Evolutionary conservation across 2,888 invertebrate genomes (phyloP).

Genomic region (Gari tellinella): DNA sequence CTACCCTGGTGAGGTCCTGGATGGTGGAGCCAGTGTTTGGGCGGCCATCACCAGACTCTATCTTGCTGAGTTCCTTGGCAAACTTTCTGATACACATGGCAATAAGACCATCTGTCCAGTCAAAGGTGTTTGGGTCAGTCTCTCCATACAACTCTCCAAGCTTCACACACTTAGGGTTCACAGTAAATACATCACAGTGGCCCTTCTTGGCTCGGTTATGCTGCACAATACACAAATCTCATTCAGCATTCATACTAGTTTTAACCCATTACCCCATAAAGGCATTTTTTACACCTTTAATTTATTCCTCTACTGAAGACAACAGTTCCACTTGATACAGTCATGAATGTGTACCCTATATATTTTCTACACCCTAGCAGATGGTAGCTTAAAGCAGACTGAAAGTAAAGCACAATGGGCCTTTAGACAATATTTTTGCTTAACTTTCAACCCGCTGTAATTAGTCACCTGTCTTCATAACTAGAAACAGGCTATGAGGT

Average conservation of each 20-base stretch:
- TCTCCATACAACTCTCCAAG: conserved; percentile 83
- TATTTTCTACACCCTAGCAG: too few relatives aligned
- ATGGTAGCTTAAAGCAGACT: too few relatives aligned
- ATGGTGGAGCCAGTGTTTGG: conserved; percentile 61
- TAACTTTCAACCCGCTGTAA: too few relatives aligned
- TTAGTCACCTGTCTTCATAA: too few relatives aligned
- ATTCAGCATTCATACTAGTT: too few relatives aligned
- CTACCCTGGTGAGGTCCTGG: conserved; percentile 65
- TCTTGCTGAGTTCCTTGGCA: conserved; percentile 68
- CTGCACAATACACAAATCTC: conserved; percentile 53
- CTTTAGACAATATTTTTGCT: neutral
- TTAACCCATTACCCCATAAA: too few relatives aligned
- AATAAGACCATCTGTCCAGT: conserved; percentile 84
- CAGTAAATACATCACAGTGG: conserved; percentile 81
- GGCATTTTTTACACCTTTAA: too few relatives aligned
- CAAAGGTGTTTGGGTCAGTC: conserved; percentile 83
- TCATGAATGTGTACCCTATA: too few relatives aligned
- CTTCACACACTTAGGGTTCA: conserved; percentile 84
- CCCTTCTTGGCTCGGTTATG: conserved; percentile 80
- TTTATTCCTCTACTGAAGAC: too few relatives aligned
- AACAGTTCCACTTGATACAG: too few relatives aligned
- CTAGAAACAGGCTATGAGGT: too few relatives aligned
- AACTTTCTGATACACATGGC: conserved; percentile 81
- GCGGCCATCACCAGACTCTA: conserved; percentile 50
- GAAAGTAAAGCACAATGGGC: too few relatives aligned